A percentile compares a stretch with the other conserved stretches of the same genome.
phyloP scores from a whole-genome alignment of 2,113 vertebrate genomes.

The Jacana jacana region DNA sequence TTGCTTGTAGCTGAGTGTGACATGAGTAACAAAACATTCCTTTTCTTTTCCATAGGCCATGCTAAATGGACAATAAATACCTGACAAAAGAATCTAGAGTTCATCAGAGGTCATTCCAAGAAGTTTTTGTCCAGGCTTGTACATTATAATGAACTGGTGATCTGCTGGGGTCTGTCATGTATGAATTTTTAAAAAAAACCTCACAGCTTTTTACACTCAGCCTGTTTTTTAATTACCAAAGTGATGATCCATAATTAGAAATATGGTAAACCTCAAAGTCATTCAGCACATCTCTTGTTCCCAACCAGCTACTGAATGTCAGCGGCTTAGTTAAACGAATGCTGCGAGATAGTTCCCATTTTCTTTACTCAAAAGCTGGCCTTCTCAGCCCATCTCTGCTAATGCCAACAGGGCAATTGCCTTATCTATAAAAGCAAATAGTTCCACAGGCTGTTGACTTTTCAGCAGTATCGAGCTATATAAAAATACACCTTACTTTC shows the following conservation, averaged over 20 bases:
- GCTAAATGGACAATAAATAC: constrained; percentile 35
- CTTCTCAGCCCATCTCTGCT: background rate
- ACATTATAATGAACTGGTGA: background rate
- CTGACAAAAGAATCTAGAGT: constrained; percentile 20
- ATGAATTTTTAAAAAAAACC: background rate
- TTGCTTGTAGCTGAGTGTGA: background rate
- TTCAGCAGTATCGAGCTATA: background rate
- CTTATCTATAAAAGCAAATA: background rate
- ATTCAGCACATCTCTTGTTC: background rate
- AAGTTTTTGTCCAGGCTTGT: background rate
- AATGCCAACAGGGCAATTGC: background rate
- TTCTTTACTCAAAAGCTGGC: background rate
- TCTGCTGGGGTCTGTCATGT: background rate
- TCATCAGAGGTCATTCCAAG: background rate
- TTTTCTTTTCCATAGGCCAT: background rate
- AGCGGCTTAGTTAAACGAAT: background rate
- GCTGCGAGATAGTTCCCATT: background rate
- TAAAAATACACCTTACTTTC: background rate
- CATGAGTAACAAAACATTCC: background rate
- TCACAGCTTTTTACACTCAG: background rate
- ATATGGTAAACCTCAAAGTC: background rate
- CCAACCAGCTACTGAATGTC: background rate
- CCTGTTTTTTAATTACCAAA: background rate
- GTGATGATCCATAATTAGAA: background rate
- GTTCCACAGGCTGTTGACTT: background rate